Base-by-base conservation (phyloP, 2,888 invertebrate genomes). In the Allolobophora icterica region DNA sequence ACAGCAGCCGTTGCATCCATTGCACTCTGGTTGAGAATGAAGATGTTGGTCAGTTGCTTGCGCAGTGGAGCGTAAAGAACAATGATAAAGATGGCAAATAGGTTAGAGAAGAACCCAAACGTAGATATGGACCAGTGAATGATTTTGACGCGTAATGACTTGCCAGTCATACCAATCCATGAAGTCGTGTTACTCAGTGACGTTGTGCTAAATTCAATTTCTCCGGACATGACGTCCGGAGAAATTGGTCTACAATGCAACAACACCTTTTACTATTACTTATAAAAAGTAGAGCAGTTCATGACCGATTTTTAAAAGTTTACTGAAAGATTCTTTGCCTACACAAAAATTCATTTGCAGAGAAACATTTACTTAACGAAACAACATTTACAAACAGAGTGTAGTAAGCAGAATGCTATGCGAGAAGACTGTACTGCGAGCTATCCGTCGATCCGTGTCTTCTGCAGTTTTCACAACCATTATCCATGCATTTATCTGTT, bases 1-100 rank as follows among this genome's bases (percentile, higher is more conserved):
- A 92, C 21, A 38, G 92, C 91, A 42, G 90, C 93, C n/a, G 89
- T 83, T 35, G 91, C 90, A 91, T 93, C 93, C 40, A 92, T 89
- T 58, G 45, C 21, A 45, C 91, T 90, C 87, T 92, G 92, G 91
- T 92, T 92, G 52, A 92, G 45, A 84, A 92, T 92, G 92, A 91
- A 92, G 35, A 90, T 90, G 89, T 92, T 92, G 8, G 92, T 91
- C 35, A 90, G 52, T 17, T 84, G 90, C 45, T 89, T 91, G 17
- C 91, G 71, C 92, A 92, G 90, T 45, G 89, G 38, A 33, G 40
- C 89, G 19, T 89, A 89, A 38, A 87, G 71, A 42, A 90, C 30
- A 35, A 92, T 92, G 52, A 92, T 91, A 34, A 92, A 52, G 33
- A 92, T 38, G 84, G 91, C 92, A 33, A 92, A 91, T 35, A 91